Conservation (phyloP, 2,888 invertebrate genomes). For the Chironomus riparius region DNA sequence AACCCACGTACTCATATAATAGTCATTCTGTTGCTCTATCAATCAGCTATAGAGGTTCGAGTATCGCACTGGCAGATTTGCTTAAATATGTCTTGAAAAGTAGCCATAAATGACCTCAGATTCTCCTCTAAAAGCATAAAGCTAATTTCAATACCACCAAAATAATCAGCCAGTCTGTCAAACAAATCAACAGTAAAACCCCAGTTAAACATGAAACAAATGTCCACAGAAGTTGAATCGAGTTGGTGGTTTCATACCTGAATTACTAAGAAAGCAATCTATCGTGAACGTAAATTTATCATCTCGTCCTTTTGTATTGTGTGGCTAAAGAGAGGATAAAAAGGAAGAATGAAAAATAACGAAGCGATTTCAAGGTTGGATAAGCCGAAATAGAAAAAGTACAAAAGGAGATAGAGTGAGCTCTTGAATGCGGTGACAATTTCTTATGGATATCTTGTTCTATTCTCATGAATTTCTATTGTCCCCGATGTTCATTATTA, state of each 20-base stretch:
- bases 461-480: constrained; percentile 4
- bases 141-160: too few species aligned
- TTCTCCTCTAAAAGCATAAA: too few species aligned
- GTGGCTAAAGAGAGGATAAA: background rate
- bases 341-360: constrained; percentile 1
- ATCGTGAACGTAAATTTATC: background rate
- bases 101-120: too few species aligned
- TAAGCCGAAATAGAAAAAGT: background rate
- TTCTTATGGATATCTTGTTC: constrained; percentile 13
- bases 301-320: constrained; percentile 1
- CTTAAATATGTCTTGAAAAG: too few species aligned
- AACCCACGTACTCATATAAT: too few species aligned
- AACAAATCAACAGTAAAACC: too few species aligned
- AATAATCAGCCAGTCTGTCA: too few species aligned
- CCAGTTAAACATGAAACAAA: background rate
- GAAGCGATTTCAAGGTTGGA: constrained; percentile 13
- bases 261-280: background rate
- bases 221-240: too few species aligned
- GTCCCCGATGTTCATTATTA: background rate
- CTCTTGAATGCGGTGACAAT: background rate
- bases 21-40: too few species aligned
- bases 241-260: background rate
- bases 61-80: too few species aligned
- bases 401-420: background rate
- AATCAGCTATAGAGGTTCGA: too few species aligned